Base-by-base conservation (phyloP, 2,113 vertebrate species). In the Mellivora capensis region DNA sequence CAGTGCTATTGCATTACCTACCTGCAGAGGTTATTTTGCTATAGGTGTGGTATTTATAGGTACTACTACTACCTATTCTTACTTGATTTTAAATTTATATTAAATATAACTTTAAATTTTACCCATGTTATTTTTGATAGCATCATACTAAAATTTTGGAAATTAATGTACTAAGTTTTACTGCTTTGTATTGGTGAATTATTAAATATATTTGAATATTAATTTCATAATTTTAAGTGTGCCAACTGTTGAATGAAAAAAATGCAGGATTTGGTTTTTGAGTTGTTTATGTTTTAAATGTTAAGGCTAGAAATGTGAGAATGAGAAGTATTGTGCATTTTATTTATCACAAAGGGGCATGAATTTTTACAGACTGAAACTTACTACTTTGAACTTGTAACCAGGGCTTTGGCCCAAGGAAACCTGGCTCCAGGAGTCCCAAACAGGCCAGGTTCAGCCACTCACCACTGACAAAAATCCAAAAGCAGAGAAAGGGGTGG, bases 121-220 rank as follows among this genome's bases (percentile, higher is more conserved):
- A 39, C 8, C 13, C 0, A 6, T 64, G 34, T 85, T 54, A 27
- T 59, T 96, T 91, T 92, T 87, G 21, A 57, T 81, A 37, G 5
- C 69, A 0, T 91, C 31, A 42, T 27, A 21, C 29, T 84, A 74
- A 87, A 76, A 90, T 18, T 87, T 90, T 89, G 59, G 59, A 85
- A 91, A 21, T 59, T 67, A 49, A 77, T 91, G 3, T 72, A 87
- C 14, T 42, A 69, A 81, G 62, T 93, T 87, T 87, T 85, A 7
- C 25, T 95, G 9, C 2, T 90, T 95, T 71, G 7, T 93, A 20
- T 67, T 80, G 4, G 8, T 71, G 77, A 88, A 10, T 87, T 95
- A 62, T 42, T 82, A 69, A 89, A n/a, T 79, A 91, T 96, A 89
- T 96, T 93, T 17, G 18, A 85, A n/a, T 90, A 42, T 62, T 96